A percentile compares a stretch with the other conserved stretches of the same genome.
phyloP scores from a whole-genome alignment of 2,113 vertebrate genomes.

The Potamarius usumacintae region DNA sequence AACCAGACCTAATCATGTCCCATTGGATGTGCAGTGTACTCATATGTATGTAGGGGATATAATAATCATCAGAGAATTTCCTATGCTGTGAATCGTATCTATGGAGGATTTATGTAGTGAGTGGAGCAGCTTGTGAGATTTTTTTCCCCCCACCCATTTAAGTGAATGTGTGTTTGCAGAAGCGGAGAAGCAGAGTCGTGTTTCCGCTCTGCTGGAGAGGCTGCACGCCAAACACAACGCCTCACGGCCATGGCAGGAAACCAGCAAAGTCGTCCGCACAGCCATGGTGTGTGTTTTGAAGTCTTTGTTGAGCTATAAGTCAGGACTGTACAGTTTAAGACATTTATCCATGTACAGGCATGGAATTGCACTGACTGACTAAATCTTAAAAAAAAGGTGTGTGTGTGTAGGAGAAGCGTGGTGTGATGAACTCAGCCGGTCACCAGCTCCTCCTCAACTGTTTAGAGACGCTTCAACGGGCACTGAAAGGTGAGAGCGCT shows the following conservation, averaged over 20 bases:
- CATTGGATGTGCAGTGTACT: not conserved
- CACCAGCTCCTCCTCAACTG: constrained; percentile 93
- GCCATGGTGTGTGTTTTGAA: constrained; percentile 82
- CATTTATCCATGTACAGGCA: not conserved
- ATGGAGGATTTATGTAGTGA: not conserved
- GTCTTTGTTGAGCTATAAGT: not conserved
- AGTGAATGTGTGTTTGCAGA: constrained; percentile 61
- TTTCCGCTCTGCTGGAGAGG: constrained; percentile 86
- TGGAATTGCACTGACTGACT: not conserved
- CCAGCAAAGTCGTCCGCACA: constrained; percentile 92
- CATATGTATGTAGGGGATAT: not conserved
- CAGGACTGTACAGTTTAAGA: not conserved
- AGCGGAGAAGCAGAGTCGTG: constrained; percentile 78
- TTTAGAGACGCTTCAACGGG: constrained; percentile 93
- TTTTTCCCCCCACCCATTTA: no score
- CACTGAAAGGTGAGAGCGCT: constrained; percentile 83
- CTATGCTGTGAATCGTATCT: not conserved
- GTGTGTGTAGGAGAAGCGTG: constrained; percentile 86
- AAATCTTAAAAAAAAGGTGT: not conserved
- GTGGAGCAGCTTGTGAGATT: not conserved
- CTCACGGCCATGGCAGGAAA: constrained; percentile 93
- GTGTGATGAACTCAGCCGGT: constrained; percentile 85
- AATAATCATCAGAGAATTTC: not conserved
- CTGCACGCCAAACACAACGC: constrained; percentile 94
- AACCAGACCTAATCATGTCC: not conserved